Base-by-base conservation (phyloP, 2,888 invertebrate species). In the Mechanitis mazaeus region DNA sequence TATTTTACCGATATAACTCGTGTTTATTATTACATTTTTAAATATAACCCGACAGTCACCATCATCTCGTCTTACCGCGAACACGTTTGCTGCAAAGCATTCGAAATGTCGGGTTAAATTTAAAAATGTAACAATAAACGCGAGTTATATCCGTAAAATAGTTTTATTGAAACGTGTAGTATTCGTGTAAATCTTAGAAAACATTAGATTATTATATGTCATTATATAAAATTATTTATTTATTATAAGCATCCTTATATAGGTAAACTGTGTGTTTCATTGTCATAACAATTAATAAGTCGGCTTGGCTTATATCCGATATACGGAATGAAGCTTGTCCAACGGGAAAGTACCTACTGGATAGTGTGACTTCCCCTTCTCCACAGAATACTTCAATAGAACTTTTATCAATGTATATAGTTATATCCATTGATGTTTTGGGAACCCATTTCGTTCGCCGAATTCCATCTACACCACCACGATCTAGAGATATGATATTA, bases 351-450 rank as follows among this genome's bases (percentile, higher is more conserved):
- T 83, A 76, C 56, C 90, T 76, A n/a, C 76, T 79, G 64, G 88
- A 89, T 68, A 90, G 86, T 0, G 89, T 88, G 1, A 84, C 87
- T 61, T 89, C 90, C 0, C 90, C 90, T 66, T 86, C 84, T 0
- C 90, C 89, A 56, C 89, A 89, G 72, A 90, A 90, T 54, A 88
- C 65, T 66, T 90, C 90, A 60, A 90, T 45, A 2, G 88, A 87
- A 69, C 87, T 86, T 3, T 87, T 75, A 60, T 90, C 90, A 4
- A 90, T 67, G 69, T 86, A 89, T 1, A 90, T 71, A 59, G 85
- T 78, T 85, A 84, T 86, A 1, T 70, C 61, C 28, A 67, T 68
- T 0, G 78, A 76, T 0, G 71, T 71, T 2, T 80, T 71, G 1
- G 85, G 84, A 33, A 66, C 67, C 90, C 90, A 89, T 63, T 84